Base-by-base conservation (phyloP, 2,888 invertebrate genomes). In the Nemotelus nigrinus region DNA sequence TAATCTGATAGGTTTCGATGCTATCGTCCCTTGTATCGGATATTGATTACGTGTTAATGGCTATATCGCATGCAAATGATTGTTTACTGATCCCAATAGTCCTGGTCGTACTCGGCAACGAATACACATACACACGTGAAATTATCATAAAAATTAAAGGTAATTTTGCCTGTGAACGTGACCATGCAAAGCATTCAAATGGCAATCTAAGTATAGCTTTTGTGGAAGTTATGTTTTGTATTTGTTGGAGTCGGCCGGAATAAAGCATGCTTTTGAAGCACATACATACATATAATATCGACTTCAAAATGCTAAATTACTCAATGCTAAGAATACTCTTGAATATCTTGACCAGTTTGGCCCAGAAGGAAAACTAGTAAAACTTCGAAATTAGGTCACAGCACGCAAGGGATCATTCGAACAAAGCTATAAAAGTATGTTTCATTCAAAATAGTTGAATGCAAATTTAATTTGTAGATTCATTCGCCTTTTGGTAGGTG, bases 21-120 rank as follows among this genome's bases (percentile, higher is more conserved):
- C 39, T 77, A 77, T 77, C 77, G 60, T 63, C 53, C n/a, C 64
- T 70, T 63, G 60, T 71, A 77, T 77, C 70, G 70, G 77, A 76
- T 78, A 78, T 78, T 78, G 78, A 78, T 78, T 78, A 78, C 78
- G 78, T 78, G 78, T 70, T 78, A 78, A 78, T 78, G 78, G 78
- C 65, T 65, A 78, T 76, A 78, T 78, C 71, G 78, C 78, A 78
- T 78, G 78, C 78, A 78, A 78, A 78, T 78, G 78, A 78, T 76
- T 78, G 76, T 78, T 78, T 78, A 70, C 71, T 39, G 57, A 77
- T 48, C 60, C 58, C 57, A 4, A 63, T 41, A 41, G 63, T 8
- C 43, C 50, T 63, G 5, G 45, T 47, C 25, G 25, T 25, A 1
- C 25, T 25, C 25, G 25, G 25, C 25, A 25, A 4, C 63, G 39